Evolutionary conservation across 2,113 vertebrate genomes (phyloP).

Genomic region (Albula goreensis): DNA sequence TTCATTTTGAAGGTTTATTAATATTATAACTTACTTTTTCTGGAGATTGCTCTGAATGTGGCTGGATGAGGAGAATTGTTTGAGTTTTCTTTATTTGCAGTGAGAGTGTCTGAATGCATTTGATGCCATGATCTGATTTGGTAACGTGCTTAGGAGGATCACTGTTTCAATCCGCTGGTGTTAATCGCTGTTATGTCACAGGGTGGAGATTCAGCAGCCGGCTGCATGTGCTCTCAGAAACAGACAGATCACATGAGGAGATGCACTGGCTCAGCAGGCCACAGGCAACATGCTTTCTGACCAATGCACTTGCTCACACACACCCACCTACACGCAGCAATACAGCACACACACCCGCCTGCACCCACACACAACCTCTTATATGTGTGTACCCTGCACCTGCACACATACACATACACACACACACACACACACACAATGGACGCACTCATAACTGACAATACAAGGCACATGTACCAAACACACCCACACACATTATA

Average conservation of each 20-base stretch:
- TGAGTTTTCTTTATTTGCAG: neutral
- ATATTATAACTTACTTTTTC: too few species aligned
- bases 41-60: neutral
- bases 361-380: constrained; percentile 21
- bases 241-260: neutral
- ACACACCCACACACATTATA: too few species aligned
- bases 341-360: constrained; percentile 25
- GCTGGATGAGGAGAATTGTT: neutral
- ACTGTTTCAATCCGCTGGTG: constrained; percentile 59
- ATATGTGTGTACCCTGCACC: neutral
- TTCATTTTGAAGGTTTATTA: too few species aligned
- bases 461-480: too few species aligned
- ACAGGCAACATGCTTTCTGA: constrained; percentile 15
- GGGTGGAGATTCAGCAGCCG: neutral
- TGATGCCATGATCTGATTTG: constrained; percentile 64
- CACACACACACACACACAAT: constrained; percentile 25
- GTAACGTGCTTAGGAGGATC: constrained; percentile 64
- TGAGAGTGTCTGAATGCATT: constrained; percentile 24
- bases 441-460: neutral
- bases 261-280: constrained; percentile 36
- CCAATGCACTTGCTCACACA: too few species aligned
- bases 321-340: constrained; percentile 35
- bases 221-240: neutral
- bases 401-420: constrained; percentile 34
- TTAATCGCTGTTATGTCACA: constrained; percentile 65